Evolutionary conservation across 2,888 invertebrate species (phyloP), one percentile per base, ranked within the genome.

Genomic region (Drosophila anomelani): DNA sequence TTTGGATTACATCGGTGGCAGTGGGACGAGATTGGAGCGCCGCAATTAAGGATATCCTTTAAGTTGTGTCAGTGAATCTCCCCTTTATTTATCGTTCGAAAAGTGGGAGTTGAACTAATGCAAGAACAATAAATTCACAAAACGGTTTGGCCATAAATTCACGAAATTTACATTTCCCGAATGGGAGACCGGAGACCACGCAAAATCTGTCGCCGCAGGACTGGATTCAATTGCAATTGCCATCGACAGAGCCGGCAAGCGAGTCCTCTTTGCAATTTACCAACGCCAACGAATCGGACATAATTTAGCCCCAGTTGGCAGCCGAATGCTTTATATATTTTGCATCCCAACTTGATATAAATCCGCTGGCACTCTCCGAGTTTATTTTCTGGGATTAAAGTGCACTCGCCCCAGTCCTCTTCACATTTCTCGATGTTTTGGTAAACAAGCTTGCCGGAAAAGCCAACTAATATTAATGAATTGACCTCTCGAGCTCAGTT

Each of bases 261-360:
- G 10, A 43, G 61, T 58, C 41, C 41, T 12, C 5, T 26, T 10
- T 6, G n/a, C 46, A 20, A 20, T 38, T 61, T 61, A 13, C 29
- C 36, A 46, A 34, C 34, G 32, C 57, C 32, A 36, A 26, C 51
- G 64, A 63, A 64, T 63, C 17, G 51, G 51, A 64, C 49, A 64
- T 64, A 64, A 64, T 62, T 61, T 70, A 55, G 61, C 70, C 49
- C 15, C 47, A 39, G 63, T 47, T 64, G 64, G 46, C 63, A 63
- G 63, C 49, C 17, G 34, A 58, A 58, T 58, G 63, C 60, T 46
- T 63, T 47, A 62, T 41, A 63, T 41, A 29, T 41, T 49, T 49
- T 64, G 64, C 49, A 63, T 26, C 26, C 36, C 43, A 32, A 32
- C 29, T 63, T 23, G 64, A 66, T 66, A 43, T 66, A 66, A 43